Percentiles rank a stretch among this genome's conserved stretches.
These are phyloP conservation scores for Drosophila sucinea DNA, from an alignment of 1,140 invertebrate species.

Conservation along the genomic window DNA sequence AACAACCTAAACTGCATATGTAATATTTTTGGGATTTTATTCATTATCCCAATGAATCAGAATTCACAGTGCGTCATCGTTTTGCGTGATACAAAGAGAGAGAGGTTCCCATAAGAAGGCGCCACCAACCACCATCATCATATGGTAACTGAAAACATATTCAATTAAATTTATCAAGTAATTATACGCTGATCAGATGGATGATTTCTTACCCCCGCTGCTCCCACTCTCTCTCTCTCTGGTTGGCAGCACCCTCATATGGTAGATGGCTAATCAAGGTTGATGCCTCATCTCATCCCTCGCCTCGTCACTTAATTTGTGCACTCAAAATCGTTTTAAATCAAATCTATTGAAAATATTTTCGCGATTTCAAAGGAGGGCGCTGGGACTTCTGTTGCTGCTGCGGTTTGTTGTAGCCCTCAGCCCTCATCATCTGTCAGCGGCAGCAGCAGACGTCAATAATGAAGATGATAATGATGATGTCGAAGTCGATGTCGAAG, in stretches of 20 bases:
- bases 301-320: conserved; percentile 35
- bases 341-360: conserved; percentile 53
- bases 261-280: conserved; percentile 17
- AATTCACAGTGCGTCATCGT: neutral
- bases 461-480: conserved; percentile 48
- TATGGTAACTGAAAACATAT: conserved; percentile 17
- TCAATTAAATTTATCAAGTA: conserved; percentile 44
- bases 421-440: conserved; percentile 73
- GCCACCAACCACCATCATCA: conserved; percentile 39
- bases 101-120: conserved; percentile 12
- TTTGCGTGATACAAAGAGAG: neutral
- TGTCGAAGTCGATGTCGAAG: conserved; percentile 22
- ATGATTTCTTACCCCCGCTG: neutral
- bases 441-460: conserved; percentile 22
- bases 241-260: conserved; percentile 32
- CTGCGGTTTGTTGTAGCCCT: conserved; percentile 12
- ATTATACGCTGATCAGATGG: conserved; percentile 36
- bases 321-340: conserved; percentile 51
- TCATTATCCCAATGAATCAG: neutral
- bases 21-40: too few relatives aligned
- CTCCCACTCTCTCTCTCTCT: neutral
- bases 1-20: too few relatives aligned
- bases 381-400: neutral
- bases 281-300: neutral
- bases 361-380: conserved; percentile 23